Evolutionary conservation across 2,113 vertebrate species (phyloP).

Genomic region (Platanista minor): DNA sequence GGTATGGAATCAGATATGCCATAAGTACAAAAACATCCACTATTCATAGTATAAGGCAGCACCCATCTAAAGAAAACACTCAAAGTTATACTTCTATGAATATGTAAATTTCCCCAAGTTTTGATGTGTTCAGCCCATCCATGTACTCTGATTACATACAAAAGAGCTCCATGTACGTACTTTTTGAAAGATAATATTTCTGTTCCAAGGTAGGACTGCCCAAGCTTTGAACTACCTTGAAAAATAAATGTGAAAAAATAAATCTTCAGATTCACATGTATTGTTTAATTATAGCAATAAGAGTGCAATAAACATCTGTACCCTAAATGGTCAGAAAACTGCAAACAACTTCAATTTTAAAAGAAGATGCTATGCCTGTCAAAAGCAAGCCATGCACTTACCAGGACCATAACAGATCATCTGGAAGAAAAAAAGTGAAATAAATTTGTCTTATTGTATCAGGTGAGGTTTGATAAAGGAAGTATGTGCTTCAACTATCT

Average conservation of each 20-base stretch:
- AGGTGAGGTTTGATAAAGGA: slow-evolving; percentile 12
- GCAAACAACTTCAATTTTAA: background rate
- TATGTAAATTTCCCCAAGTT: background rate
- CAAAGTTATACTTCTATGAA: background rate
- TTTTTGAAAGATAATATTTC: background rate
- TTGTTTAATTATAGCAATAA: background rate
- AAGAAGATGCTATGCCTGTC: background rate
- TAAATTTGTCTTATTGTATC: background rate
- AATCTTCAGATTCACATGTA: background rate
- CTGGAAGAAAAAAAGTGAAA: background rate
- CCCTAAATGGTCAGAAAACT: background rate
- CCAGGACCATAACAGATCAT: background rate
- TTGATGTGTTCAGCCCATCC: background rate
- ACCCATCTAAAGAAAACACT: background rate
- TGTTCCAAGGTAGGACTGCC: background rate
- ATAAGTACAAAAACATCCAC: background rate
- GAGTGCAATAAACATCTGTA: slow-evolving; percentile 14
- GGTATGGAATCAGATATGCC: background rate
- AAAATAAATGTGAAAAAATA: background rate
- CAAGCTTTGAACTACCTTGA: background rate
- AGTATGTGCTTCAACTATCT: slow-evolving; percentile 44
- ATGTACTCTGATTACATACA: fast-evolving
- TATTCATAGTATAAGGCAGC: background rate
- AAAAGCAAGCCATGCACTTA: background rate
- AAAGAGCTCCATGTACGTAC: background rate